Evolutionary conservation across 2,888 invertebrate species (phyloP).

Genomic region (Caenorhabditis uteleia): DNA sequence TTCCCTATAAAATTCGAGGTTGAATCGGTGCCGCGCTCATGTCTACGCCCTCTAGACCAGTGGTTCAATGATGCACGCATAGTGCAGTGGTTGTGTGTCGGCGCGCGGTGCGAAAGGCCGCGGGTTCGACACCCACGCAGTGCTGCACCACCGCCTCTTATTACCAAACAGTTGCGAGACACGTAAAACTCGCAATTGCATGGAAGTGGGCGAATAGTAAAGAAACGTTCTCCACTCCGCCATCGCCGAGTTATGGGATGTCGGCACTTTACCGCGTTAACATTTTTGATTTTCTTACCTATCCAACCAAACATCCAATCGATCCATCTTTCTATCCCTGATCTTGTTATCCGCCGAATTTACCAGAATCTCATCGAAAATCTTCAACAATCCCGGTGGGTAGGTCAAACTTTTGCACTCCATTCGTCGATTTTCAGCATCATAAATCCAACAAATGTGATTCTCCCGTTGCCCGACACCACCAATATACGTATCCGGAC

Average conservation of each 20-base stretch:
- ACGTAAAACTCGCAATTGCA: neutral
- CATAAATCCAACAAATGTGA: conserved; percentile 25
- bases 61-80: neutral
- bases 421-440: conserved; percentile 5
- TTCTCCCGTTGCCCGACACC: conserved; percentile 70
- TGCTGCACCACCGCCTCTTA: neutral
- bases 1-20: conserved; percentile 9
- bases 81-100: neutral
- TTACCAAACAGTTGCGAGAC: neutral
- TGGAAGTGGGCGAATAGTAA: neutral
- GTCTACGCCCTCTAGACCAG: too few relatives aligned
- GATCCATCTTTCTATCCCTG: conserved; percentile 44
- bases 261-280: too few relatives aligned
- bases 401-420: conserved; percentile 14
- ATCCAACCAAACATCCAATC: conserved; percentile 77
- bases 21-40: too few relatives aligned
- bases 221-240: neutral
- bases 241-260: too few relatives aligned
- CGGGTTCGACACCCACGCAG: neutral
- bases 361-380: conserved; percentile 95
- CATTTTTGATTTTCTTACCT: conserved; percentile 34
- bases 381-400: conserved; percentile 74
- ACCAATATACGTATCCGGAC: conserved; percentile 97
- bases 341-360: conserved; percentile 74
- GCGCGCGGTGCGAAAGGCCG: neutral